Base-by-base conservation (phyloP, 1,140 invertebrate species). In the Drosophila eugracilis region DNA sequence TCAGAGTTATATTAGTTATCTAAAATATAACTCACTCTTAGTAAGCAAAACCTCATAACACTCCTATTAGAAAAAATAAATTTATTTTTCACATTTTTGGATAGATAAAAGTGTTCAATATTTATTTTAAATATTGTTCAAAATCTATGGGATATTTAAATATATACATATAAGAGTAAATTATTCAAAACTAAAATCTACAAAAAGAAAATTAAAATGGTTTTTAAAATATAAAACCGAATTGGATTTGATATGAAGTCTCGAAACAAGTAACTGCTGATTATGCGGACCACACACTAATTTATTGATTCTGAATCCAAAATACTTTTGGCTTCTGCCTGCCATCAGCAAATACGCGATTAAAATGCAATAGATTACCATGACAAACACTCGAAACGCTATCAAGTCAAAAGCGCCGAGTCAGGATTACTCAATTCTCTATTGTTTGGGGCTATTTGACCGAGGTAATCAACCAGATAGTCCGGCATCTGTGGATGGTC, bases 401-500 rank as follows among this genome's bases (percentile, higher is more conserved):
- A 26, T 47, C 44, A 26, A 17, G 4, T 5, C 0, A 14, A 47
- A 12, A 15, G 24, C 4, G 44, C 14, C 7, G 42, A 45, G 42
- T 26, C 22, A 45, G 4, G 6, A 15, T 28, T 17, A 28, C 24
- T 36, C 12, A 32, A 7, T 3, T 26, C n/a, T 15, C 28, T 28
- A 36, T 48, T 21, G 14, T 45, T 41, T 7, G 21, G 12, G n/a
- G 49, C 49, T 10, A 92, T 44, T 53, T 92, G 88, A 0, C 66
- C 74, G 6, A 91, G 47, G 1, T 81, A 90, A 24, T 91, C 85
- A 5, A 89, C 91, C 24, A 92, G 91, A 55, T 86, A 93, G 52
- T 93, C 92, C 0, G 81, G 81, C 44, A 54, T 1, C 15, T 81
- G 62, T 1, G 45, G n/a, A 52, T 85, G 80, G 2, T 21, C 63